phyloP scores from a whole-genome alignment of 2,113 vertebrate genomes.

The Macrotus californicus region DNA sequence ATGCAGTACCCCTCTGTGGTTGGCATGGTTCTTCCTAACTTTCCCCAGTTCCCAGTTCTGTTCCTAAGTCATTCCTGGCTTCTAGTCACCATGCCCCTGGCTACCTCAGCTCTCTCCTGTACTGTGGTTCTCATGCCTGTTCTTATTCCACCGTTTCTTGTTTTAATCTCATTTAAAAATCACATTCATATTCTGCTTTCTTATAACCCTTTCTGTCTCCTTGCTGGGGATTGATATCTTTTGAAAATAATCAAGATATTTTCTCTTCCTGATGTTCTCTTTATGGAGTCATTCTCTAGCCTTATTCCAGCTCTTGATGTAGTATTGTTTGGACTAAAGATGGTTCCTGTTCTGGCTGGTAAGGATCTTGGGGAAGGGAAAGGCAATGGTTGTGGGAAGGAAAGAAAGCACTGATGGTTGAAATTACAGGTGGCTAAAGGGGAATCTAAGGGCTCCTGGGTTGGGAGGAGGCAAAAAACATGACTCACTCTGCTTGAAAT shows the following conservation, averaged over 20 bases:
- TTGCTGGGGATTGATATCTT: background rate
- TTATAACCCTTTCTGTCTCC: background rate
- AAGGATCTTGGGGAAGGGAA: background rate
- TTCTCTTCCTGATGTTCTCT: background rate
- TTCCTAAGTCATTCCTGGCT: background rate
- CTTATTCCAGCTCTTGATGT: background rate
- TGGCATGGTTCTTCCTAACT: background rate
- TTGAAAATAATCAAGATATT: background rate
- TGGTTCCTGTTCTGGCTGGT: background rate
- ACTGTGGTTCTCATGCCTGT: too few species aligned
- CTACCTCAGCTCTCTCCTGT: background rate
- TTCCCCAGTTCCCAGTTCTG: background rate
- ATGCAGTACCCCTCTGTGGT: conserved; percentile 61
- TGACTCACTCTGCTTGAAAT: background rate
- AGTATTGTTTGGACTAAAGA: background rate
- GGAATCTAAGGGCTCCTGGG: background rate
- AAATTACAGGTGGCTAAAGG: background rate
- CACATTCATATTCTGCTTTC: background rate
- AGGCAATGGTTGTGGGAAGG: background rate
- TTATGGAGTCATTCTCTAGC: background rate
- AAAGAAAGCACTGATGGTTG: background rate
- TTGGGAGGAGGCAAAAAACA: background rate
- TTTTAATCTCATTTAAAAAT: background rate
- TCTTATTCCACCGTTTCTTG: background rate
- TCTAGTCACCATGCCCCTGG: background rate